A percentile compares a stretch with the other conserved stretches of the same genome.
Conservation (phyloP, 2,113 vertebrate genomes). For the Eclectus roratus region DNA sequence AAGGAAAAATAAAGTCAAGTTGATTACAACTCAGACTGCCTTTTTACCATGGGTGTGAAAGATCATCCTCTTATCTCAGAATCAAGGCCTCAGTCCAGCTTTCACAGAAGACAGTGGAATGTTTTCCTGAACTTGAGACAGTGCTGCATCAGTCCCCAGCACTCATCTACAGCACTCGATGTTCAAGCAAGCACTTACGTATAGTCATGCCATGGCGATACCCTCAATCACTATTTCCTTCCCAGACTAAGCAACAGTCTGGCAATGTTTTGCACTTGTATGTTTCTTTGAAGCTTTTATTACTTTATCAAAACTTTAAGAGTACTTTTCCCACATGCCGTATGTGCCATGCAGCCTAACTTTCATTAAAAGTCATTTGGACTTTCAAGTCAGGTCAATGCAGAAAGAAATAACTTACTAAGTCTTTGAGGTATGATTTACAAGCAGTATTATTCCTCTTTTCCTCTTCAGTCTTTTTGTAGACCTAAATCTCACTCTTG, state of each 20-base stretch:
- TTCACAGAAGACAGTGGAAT: not conserved
- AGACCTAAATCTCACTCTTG: not conserved
- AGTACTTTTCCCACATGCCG: not conserved
- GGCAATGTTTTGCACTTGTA: not conserved
- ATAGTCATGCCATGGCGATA: not conserved
- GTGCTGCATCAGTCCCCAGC: not conserved
- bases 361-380: not conserved
- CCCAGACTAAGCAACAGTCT: not conserved
- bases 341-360: not conserved
- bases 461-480: not conserved
- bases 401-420: not conserved
- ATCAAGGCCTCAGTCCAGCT: not conserved
- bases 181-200: not conserved
- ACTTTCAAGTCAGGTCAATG: not conserved
- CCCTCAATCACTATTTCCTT: not conserved
- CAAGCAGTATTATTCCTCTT: not conserved
- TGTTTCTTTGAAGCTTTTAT: not conserved
- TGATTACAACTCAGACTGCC: not conserved
- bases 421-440: not conserved
- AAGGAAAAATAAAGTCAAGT: not conserved
- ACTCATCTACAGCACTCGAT: fast-evolving
- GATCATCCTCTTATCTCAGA: not conserved
- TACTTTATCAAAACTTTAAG: not conserved
- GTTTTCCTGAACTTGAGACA: not conserved
- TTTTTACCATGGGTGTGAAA: not conserved